These are phyloP conservation scores for Hemitrygon akajei DNA, from an alignment of 2,797 vertebrate species.

Conservation along the genomic window DNA sequence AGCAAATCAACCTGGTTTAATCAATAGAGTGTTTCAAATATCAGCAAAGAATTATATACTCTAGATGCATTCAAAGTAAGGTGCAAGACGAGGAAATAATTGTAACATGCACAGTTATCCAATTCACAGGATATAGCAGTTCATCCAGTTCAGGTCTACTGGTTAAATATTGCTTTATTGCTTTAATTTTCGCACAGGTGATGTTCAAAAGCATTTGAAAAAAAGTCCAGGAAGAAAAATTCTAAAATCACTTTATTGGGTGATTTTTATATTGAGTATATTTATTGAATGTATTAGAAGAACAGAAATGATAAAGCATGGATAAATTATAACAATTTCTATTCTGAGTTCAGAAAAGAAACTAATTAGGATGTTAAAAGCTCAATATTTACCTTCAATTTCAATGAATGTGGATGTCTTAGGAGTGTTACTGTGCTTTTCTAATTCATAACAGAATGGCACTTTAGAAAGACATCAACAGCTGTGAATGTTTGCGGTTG, in stretches of 20 bases:
- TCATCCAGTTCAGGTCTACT: background rate
- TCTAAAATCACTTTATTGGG: background rate
- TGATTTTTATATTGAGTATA: background rate
- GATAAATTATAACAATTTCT: background rate
- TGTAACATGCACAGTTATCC: background rate
- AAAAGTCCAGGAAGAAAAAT: background rate
- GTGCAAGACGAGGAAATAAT: background rate
- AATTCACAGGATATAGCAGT: background rate
- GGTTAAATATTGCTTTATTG: background rate
- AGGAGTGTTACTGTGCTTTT: too few relatives aligned
- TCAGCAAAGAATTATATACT: background rate
- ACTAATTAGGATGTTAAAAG: background rate
- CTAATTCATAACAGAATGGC: background rate
- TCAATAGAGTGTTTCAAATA: background rate
- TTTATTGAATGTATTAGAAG: background rate
- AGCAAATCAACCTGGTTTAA: background rate
- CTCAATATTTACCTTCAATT: background rate
- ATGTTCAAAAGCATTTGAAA: background rate
- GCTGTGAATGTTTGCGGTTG: background rate
- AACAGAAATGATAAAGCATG: background rate
- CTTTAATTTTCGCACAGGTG: background rate
- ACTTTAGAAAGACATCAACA: background rate
- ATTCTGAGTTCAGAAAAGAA: background rate
- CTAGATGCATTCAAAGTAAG: background rate
- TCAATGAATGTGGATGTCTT: background rate